phyloP scores from a whole-genome alignment of 2,888 invertebrate genomes.

The Agrochola litura region DNA sequence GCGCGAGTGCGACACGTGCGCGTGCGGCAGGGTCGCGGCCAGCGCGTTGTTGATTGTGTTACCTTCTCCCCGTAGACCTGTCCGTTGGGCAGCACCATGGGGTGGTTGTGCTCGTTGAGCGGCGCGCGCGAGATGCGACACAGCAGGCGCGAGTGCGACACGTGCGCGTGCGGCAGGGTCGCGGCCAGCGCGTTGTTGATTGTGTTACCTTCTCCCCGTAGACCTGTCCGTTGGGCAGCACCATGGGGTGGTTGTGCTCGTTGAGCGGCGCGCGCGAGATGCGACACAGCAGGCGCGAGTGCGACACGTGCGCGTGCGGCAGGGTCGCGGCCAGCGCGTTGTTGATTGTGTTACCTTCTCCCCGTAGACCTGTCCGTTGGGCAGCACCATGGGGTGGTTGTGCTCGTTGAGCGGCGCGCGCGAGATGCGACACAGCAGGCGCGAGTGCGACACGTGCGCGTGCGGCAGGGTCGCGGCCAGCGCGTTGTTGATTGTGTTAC shows the following conservation, averaged over 20 bases:
- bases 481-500: too few species aligned
- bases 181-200: conserved; percentile 94
- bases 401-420: too few species aligned
- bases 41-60: too few species aligned
- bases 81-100: conserved; percentile 99
- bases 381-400: too few species aligned
- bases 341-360: too few species aligned
- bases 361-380: too few species aligned
- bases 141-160: conserved; percentile 98
- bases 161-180: conserved; percentile 98
- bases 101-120: conserved; percentile 99
- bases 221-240: conserved; percentile 99
- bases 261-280: conserved; percentile 97
- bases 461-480: too few species aligned
- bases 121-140: conserved; percentile 97
- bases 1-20: conserved; percentile 98
- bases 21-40: conserved; percentile 97
- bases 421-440: too few species aligned
- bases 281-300: conserved; percentile 97
- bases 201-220: conserved; percentile 94
- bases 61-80: conserved; percentile 97
- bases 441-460: too few species aligned
- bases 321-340: conserved; percentile 96
- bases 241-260: conserved; percentile 99
- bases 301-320: conserved; percentile 99